A percentile compares a stretch with the other conserved stretches of the same genome.
phyloP scores from a whole-genome alignment of 2,113 vertebrate genomes.

The Hippopotamus amphibius region DNA sequence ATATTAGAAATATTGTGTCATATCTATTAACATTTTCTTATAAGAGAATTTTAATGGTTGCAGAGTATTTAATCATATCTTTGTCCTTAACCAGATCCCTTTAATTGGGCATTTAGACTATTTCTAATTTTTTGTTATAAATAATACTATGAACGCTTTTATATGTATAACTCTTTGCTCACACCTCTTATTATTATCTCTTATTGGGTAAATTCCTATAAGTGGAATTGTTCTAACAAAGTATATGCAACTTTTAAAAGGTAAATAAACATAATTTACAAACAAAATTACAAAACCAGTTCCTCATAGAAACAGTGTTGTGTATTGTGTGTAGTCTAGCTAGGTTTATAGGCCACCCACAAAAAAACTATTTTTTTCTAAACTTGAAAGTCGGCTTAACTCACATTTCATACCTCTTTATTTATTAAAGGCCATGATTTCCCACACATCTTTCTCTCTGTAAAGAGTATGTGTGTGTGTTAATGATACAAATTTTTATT shows the following conservation, averaged over 20 bases:
- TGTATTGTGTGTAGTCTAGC: neutral
- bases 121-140: conserved; percentile 55
- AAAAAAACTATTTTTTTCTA: neutral
- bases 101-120: neutral
- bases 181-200: neutral
- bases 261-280: neutral
- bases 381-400: neutral
- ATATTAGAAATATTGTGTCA: conserved; percentile 18
- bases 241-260: neutral
- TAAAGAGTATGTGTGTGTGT: neutral
- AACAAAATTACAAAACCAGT: conserved; percentile 18
- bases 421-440: neutral
- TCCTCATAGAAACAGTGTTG: neutral
- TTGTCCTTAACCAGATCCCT: neutral
- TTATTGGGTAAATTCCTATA: neutral
- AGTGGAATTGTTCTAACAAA: neutral
- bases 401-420: neutral
- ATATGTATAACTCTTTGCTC: neutral
- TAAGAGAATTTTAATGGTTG: conserved; percentile 13
- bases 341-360: neutral
- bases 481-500: neutral
- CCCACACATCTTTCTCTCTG: neutral
- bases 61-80: neutral
- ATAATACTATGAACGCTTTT: neutral
- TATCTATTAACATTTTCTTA: neutral